Percentiles rank a stretch among this genome's conserved stretches.
Conservation (phyloP, 2,888 invertebrate genomes). For the Platycnemis pennipes region DNA sequence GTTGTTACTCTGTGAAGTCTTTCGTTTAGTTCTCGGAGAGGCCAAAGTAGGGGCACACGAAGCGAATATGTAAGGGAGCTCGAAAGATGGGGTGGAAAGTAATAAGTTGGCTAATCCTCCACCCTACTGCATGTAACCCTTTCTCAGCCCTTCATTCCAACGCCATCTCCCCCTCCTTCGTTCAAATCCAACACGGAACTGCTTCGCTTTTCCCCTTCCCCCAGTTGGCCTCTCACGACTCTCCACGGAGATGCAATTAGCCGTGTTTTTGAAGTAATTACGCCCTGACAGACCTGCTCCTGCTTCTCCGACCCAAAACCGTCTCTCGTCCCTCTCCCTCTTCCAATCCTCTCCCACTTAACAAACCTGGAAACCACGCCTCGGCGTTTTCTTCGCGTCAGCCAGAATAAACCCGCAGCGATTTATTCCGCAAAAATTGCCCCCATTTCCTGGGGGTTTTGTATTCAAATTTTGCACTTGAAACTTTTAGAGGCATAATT, state of each 20-base stretch:
- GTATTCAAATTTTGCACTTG: neutral
- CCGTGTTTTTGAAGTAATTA: conserved; percentile 68
- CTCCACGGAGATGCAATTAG: conserved; percentile 64
- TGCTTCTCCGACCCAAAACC: conserved; percentile 13
- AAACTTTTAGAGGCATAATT: neutral
- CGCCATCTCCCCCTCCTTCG: neutral
- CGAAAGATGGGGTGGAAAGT: conserved; percentile 33
- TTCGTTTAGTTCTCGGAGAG: neutral
- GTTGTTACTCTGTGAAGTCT: neutral
- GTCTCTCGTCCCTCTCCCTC: neutral
- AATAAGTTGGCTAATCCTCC: conserved; percentile 53
- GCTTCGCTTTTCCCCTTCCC: neutral
- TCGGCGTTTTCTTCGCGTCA: conserved; percentile 28
- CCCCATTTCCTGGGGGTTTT: neutral
- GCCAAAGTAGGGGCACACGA: neutral
- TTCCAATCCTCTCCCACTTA: conserved; percentile 38
- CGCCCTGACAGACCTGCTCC: conserved; percentile 47
- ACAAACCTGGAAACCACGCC: conserved; percentile 52
- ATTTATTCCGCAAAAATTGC: conserved; percentile 43
- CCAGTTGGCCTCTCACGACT: conserved; percentile 37
- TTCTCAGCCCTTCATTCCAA: neutral
- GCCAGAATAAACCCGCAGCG: conserved; percentile 11
- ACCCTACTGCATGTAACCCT: conserved; percentile 26
- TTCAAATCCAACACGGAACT: neutral
- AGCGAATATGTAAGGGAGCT: neutral